Base-by-base conservation (phyloP, 2,113 vertebrate species). In the Strix aluco region DNA sequence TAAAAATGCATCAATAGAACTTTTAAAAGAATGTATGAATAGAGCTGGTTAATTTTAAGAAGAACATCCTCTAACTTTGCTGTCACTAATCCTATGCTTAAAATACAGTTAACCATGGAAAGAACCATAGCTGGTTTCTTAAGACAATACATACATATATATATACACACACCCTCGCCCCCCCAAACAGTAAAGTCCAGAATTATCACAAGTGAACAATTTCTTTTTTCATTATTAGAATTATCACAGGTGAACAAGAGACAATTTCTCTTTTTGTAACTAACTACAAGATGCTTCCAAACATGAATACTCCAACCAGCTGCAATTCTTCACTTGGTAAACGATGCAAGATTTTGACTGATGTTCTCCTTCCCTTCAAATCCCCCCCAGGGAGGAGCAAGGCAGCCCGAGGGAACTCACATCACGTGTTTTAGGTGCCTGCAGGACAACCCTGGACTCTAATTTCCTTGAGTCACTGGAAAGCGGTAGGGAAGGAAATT, bases 351-450 rank as follows among this genome's bases (percentile, higher is more conserved):
- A 10, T 46, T 34, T 52, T 17, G 21, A 15, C 18, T 1, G n/a
- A 25, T 27, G 21, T 4, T 55, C 22, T 20, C 66, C 54, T 22
- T 26, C 63, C 55, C 14, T 16, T 54, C 55, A 27, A 19, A 26
- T 9, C 20, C 69, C 44, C 44, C 44, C 44, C 44, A 44, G 7
- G 44, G 44, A 18, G 30, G 34, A 27, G 59, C 25, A 4, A 26
- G 22, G 11, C 10, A n/a, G 46, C 27, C 63, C 9, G 22, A 5
- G 46, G 40, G 75, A 55, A 69, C 8, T 20, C 82, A 3, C 9
- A 15, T 22, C 67, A 1, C 1, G 13, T 10, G 13, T 3, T 61
- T 12, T 3, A n/a, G 57, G 34, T 15, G 32, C 8, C 34, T 3
- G 9, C 26, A 42, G 75, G 62, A 42, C 36, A 10, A 49, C 19